Percentiles rank a stretch among this genome's conserved stretches.
These are phyloP conservation scores for Alauda arvensis DNA, from an alignment of 2,797 vertebrate species.

Conservation along the genomic window DNA sequence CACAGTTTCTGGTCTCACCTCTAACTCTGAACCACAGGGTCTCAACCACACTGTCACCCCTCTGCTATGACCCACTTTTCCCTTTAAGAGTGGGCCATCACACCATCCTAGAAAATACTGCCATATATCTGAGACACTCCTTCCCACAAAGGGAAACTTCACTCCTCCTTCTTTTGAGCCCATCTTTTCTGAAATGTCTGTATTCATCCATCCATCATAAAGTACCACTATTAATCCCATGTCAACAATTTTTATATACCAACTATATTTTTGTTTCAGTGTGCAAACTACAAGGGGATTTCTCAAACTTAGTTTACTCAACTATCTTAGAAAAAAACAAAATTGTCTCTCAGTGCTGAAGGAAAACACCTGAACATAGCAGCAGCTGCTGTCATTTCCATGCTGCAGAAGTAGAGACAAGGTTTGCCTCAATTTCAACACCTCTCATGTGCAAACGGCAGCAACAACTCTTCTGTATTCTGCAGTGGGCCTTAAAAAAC, in stretches of 20 bases:
- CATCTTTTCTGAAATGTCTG: not conserved
- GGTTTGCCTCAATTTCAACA: not conserved
- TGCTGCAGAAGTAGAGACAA: not conserved
- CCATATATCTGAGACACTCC: not conserved
- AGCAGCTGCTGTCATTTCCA: not conserved
- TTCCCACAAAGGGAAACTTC: not conserved
- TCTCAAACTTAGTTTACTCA: not conserved
- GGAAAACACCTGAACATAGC: not conserved
- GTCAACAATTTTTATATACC: not conserved
- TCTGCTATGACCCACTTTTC: not conserved
- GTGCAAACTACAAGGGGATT: not conserved
- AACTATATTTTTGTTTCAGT: not conserved
- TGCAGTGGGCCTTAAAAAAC: not conserved
- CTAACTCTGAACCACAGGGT: not conserved
- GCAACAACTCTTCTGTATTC: not conserved
- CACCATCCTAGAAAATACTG: not conserved
- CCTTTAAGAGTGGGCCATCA: no score
- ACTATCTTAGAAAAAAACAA: not conserved
- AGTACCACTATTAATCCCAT: not conserved
- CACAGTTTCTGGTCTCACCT: not conserved
- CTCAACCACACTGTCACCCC: not conserved
- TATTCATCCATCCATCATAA: not conserved
- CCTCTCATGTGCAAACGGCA: not conserved
- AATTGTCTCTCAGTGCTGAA: not conserved
- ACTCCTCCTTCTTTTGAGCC: not conserved